Evolutionary conservation across 1,140 invertebrate genomes (phyloP), one percentile per base, ranked within the genome.

Genomic region (Eumeta japonica): DNA sequence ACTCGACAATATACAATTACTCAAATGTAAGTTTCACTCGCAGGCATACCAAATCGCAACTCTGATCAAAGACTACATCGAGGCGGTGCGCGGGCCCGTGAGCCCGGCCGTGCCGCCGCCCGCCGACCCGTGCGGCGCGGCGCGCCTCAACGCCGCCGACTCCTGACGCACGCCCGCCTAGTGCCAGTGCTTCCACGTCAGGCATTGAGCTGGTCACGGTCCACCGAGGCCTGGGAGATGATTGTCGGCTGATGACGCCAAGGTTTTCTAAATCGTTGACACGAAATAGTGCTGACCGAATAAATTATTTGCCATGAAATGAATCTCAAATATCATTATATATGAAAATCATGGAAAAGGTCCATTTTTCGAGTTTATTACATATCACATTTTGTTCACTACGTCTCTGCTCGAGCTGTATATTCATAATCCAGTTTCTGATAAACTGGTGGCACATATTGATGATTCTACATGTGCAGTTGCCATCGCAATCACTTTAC

Each of bases 31-130:
- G 32, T 46, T 42, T 39, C 41, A 14, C 49, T 73, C 77, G 3
- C 73, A 93, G 88, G 92, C 92, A 41, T 91, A 91, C 72, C 92
- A 95, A 75, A 94, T 97, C 59, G 89, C 90, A 27, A 93, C 92
- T 42, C 79, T 96, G 35, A 94, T 97, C 42, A 86, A 89, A 55
- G 92, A 96, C 64, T 96, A 97, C 62, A 88, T 87, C 49, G 88
- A 90, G 64, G 88, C 89, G 11, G 76, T 89, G 10, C 82, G 86
- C 50, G 68, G 68, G 43, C 68, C 68, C 16, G 68, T 73, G 55
- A 67, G 65, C 33, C 66, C 72, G 13, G 70, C 72, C 1, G 66
- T 59, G 45, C 37, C 55, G 11, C 35, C 49, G 35, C 48, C 50
- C 19, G 49, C 50, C 16, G 52, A 46, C 30, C 44, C 52, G 19